phyloP scores from a whole-genome alignment of 2,888 invertebrate species.

The Conomelus anceps region DNA sequence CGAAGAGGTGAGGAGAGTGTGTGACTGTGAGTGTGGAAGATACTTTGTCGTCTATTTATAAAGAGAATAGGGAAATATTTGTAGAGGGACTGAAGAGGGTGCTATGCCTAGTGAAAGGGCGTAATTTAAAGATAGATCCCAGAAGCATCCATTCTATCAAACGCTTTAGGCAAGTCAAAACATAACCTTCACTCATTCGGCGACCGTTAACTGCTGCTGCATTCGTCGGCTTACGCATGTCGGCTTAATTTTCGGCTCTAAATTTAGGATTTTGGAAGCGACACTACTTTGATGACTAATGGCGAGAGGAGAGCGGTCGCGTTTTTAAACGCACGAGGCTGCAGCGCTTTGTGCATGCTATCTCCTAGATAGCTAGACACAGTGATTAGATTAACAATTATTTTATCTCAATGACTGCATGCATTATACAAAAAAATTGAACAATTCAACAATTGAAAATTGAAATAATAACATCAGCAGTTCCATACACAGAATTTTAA shows the following conservation, averaged over 20 bases:
- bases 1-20: neutral
- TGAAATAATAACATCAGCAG: too few relatives aligned
- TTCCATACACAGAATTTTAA: too few relatives aligned
- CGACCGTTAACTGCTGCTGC: neutral
- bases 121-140: neutral
- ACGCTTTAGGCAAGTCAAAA: neutral
- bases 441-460: too few relatives aligned
- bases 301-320: neutral
- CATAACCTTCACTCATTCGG: neutral
- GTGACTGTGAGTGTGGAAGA: too few relatives aligned
- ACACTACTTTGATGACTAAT: neutral
- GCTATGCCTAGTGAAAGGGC: neutral
- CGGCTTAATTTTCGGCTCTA: neutral
- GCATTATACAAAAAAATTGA: too few relatives aligned
- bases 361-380: too few relatives aligned
- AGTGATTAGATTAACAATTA: too few relatives aligned
- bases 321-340: too few relatives aligned
- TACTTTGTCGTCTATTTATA: neutral
- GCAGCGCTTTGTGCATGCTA: too few relatives aligned
- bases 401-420: too few relatives aligned
- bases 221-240: neutral
- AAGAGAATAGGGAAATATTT: neutral
- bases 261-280: neutral
- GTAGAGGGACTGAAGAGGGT: neutral
- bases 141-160: neutral